These are phyloP conservation scores for Scaptomyza hsui DNA, from an alignment of 1,140 invertebrate genomes.

Conservation along the genomic window DNA sequence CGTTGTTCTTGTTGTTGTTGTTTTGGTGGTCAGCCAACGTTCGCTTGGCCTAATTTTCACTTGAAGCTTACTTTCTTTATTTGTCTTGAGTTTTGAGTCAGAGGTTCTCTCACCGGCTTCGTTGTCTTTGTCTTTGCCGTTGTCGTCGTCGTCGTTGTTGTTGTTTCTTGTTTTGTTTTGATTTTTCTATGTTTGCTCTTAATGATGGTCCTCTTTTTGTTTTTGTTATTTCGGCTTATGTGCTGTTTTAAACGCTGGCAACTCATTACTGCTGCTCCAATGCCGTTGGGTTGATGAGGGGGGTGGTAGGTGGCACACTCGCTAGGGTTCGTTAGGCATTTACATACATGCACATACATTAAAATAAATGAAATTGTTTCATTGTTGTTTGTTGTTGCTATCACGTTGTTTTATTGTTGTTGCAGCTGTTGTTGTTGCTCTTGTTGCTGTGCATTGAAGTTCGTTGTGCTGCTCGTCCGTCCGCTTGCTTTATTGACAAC, in stretches of 20 bases:
- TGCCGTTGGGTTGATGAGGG: background rate
- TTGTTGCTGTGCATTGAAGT: background rate
- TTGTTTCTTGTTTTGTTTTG: conserved; percentile 15
- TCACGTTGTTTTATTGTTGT: conserved; percentile 11
- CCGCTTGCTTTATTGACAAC: conserved; percentile 26
- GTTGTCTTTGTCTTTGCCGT: background rate
- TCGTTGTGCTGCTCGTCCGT: conserved; percentile 23
- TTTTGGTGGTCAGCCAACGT: conserved; percentile 20
- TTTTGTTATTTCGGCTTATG: conserved; percentile 13
- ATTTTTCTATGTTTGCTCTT: conserved; percentile 29
- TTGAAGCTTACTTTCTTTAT: conserved; percentile 42
- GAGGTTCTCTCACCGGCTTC: conserved; percentile 32
- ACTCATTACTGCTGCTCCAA: conserved; percentile 36
- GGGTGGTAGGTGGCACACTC: background rate
- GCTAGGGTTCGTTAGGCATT: conserved; percentile 28
- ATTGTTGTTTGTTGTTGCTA: conserved; percentile 11
- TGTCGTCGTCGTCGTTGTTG: conserved; percentile 1
- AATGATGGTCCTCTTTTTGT: background rate
- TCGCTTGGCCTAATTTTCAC: conserved; percentile 40
- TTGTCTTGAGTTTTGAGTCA: conserved; percentile 25
- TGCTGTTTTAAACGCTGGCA: conserved; percentile 20
- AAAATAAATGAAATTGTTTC: conserved; percentile 16
- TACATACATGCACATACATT: conserved; percentile 9
- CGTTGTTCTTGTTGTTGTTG: conserved; percentile 21
- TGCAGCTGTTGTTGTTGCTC: background rate